Base-by-base conservation (phyloP, 2,888 invertebrate species). In the Eremobia ochroleuca region DNA sequence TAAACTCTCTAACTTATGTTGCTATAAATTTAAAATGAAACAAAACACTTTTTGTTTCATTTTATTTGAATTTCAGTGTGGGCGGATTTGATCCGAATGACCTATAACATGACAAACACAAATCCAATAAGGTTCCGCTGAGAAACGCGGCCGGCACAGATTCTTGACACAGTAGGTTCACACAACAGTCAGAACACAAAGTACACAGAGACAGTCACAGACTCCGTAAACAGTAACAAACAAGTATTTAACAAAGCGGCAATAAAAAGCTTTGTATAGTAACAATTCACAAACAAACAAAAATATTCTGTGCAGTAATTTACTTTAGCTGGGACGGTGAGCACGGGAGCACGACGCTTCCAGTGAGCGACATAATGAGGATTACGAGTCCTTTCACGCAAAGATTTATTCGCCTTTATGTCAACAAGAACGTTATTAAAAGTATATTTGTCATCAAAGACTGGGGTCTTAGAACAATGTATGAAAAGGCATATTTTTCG, bases 221-320 rank as follows among this genome's bases (percentile, higher is more conserved):
- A 34, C 31, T n/a, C 3, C 9, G 34, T 13, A 66, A 62, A 81
- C 46, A 55, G 43, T 37, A 62, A 69, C 65, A 55, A 73, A 74
- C 68, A 69, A 82, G 68, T 72, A 69, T 76, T 86, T 72, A 69
- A 72, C 67, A 83, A 73, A 46, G 69, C 52, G 58, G 37, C 55
- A 66, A 83, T 73, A 86, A 86, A 81, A 86, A 74, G 65, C 65
- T 79, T 83, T 79, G 58, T 66, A 37, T 40, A 68, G 34, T 3
- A 11, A 72, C 65, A 66, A 52, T 52, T 52, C 25, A 52, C 52
- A 52, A 52, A 52, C 25, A 52, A 52, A 52, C 55, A 61, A 73
- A 75, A 75, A 84, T 43, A 75, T 84, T 75, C 61, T 21, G 72
- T 34, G 34, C 49, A 79, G 71, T 75, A 62, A 83, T 84, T 83